Conservation (phyloP, 2,797 vertebrate genomes). For the Enteromius paludinosus region DNA sequence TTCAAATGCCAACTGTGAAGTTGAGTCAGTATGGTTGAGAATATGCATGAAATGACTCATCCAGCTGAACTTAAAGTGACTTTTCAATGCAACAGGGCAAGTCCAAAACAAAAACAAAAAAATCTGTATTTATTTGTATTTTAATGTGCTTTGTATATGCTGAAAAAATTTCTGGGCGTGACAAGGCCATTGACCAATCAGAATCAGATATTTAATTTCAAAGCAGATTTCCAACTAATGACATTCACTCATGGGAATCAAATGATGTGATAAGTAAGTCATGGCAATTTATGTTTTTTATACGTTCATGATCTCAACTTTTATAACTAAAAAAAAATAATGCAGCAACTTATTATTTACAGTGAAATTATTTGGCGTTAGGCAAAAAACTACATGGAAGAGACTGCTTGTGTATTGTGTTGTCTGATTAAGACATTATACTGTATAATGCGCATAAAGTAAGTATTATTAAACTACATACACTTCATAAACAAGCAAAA, state of each 20-base stretch:
- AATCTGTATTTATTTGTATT: neutral
- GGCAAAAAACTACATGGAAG: neutral
- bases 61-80: neutral
- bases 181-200: neutral
- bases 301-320: neutral
- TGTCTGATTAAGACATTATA: constrained; percentile 1
- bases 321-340: neutral
- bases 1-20: constrained; percentile 34
- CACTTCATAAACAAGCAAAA: neutral
- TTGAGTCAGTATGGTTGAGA: constrained; percentile 4
- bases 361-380: neutral
- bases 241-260: neutral
- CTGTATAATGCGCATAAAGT: neutral
- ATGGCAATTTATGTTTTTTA: neutral
- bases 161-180: neutral
- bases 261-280: neutral
- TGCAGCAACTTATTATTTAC: neutral
- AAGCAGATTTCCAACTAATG: neutral
- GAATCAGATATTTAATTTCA: neutral
- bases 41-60: constrained; percentile 10
- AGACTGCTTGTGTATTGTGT: neutral
- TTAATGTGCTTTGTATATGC: neutral
- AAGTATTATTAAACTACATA: neutral
- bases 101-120: neutral
- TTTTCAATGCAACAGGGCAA: neutral